Conservation (phyloP, 2,113 vertebrate species). For the Toxostoma redivivum region DNA sequence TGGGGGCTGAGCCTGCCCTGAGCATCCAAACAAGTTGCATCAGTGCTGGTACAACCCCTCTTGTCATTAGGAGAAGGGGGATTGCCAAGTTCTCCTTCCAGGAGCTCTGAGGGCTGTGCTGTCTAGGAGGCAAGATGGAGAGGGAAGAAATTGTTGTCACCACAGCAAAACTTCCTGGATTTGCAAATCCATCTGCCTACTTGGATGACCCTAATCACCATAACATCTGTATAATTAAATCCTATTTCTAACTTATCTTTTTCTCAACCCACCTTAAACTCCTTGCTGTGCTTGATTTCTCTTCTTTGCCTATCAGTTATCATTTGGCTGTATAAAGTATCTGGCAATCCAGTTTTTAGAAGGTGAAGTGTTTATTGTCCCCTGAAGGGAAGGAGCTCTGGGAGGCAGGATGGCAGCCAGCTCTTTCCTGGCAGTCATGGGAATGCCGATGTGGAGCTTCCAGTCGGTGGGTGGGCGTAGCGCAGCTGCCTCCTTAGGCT, state of each 20-base stretch:
- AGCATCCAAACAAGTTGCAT: not conserved
- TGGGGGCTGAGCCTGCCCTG: not conserved
- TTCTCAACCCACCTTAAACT: constrained; percentile 9
- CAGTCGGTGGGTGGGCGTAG: constrained; percentile 45
- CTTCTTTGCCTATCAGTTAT: constrained; percentile 52
- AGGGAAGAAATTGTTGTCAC: not conserved
- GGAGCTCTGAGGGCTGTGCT: not conserved
- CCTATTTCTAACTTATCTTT: constrained; percentile 15
- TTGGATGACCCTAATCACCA: constrained; percentile 3
- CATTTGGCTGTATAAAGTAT: constrained; percentile 28
- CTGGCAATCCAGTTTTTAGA: constrained; percentile 17
- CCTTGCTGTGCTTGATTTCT: constrained; percentile 1
- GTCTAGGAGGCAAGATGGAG: not conserved
- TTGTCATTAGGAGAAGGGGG: not conserved
- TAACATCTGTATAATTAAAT: constrained; percentile 49
- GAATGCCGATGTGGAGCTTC: constrained; percentile 16
- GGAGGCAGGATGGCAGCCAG: constrained; percentile 43
- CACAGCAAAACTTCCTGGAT: constrained; percentile 3
- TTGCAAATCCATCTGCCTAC: constrained; percentile 36
- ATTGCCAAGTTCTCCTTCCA: not conserved
- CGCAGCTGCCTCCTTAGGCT: not conserved
- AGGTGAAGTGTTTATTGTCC: constrained; percentile 38
- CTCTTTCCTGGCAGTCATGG: constrained; percentile 40
- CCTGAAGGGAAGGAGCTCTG: not conserved
- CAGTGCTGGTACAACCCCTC: not conserved